Base-by-base conservation (phyloP, 2,888 invertebrate genomes). In the Sesia bembeciformis region DNA sequence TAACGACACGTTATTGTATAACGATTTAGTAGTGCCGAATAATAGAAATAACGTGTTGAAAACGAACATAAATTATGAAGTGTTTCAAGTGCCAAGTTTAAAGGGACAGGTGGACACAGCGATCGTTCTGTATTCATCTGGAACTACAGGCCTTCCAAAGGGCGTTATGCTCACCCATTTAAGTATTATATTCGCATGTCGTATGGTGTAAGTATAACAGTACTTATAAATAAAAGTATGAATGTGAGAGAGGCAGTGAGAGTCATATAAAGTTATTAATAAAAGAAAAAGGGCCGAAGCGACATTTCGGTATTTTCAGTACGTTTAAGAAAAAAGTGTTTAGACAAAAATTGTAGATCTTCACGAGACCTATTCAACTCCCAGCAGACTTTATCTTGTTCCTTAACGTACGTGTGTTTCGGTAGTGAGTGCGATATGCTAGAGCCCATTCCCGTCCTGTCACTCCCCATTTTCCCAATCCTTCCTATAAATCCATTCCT, bases 131-230 rank as follows among this genome's bases (percentile, higher is more conserved):
- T 86, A 84, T 56, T 87, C 87, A 0, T 87, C 86, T 3, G 87
- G 87, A 0, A 87, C 87, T 0, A 86, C 86, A 0, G 86, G 87
- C 0, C 5, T 86, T 52, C 80, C 85, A 0, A 87, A 87, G 60
- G 87, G 85, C 3, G 87, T 86, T 0, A 74, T 82, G 75, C 40
- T 77, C 39, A 76, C 84, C 0, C 86, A 87, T 61, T 54, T 73
- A 0, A 85, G 81, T 61, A 60, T 78, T 0, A 55, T 85, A 0
- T 54, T 66, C 46, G 59, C 65, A 0, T 65, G 72, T 62, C 57
- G 54, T 43, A 23, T 23, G 23, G 2, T 23, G 23, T 23, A 23
- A 23, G 23, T 23, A 23, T 23, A 23, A 23, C 23, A 23, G 23
- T 23, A 23, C 23, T 23, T 23, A 23, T 23, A 23, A 23, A 23